A percentile compares a stretch with the other conserved stretches of the same genome.
phyloP scores from a whole-genome alignment of 2,888 invertebrate genomes.

The Andrena bucephala region DNA sequence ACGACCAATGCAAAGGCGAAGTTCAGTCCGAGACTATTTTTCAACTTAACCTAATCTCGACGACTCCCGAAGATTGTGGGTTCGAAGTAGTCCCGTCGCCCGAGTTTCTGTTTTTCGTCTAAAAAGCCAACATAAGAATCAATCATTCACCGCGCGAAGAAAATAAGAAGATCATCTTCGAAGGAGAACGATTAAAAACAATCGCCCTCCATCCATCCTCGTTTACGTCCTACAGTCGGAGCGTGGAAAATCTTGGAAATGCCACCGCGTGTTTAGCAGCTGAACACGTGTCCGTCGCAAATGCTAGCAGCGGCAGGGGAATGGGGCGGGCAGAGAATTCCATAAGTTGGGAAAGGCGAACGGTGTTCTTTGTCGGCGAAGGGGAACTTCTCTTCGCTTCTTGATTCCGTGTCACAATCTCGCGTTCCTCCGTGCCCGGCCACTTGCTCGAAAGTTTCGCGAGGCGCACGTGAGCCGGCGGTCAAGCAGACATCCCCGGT shows the following conservation, averaged over 20 bases:
- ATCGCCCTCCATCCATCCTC: not conserved
- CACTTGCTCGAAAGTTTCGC: constrained; percentile 18
- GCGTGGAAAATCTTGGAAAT: constrained; percentile 31
- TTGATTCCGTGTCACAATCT: constrained; percentile 21
- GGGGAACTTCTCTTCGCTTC: constrained; percentile 19
- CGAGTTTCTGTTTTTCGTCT: too few species aligned
- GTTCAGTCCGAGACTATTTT: too few species aligned
- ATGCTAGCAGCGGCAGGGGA: not conserved
- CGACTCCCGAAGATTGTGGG: too few species aligned
- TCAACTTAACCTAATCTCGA: too few species aligned
- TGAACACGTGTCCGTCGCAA: constrained; percentile 35
- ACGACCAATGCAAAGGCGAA: too few species aligned
- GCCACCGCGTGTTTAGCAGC: not conserved
- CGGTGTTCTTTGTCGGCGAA: not conserved
- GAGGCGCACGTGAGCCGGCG: constrained; percentile 48
- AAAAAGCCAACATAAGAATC: too few species aligned
- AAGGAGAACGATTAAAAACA: too few species aligned
- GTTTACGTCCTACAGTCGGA: not conserved
- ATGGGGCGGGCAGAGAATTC: not conserved
- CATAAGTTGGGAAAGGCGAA: constrained; percentile 5
- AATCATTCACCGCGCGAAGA: too few species aligned
- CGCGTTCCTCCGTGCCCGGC: constrained; percentile 11
- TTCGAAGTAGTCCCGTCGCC: too few species aligned
- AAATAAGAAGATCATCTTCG: too few species aligned
- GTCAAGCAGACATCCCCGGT: constrained; percentile 24